Conservation (phyloP, 1,140 invertebrate genomes). For the Drosophila aff. region DNA sequence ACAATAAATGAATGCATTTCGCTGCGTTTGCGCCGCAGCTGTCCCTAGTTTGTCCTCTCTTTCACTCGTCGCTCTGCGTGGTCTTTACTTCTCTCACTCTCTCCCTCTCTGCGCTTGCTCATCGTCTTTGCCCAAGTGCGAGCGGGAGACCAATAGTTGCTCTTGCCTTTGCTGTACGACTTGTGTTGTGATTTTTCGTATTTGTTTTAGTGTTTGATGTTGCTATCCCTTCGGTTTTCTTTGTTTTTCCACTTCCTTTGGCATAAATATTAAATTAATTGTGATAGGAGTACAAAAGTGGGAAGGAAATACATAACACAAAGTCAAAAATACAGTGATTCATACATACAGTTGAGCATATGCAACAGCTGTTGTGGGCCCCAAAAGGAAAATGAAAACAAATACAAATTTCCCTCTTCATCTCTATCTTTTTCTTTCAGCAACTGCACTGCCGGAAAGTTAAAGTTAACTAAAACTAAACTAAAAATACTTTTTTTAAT, state of each 20-base stretch:
- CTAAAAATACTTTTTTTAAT: conserved; percentile 22
- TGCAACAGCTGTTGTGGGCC: conserved; percentile 59
- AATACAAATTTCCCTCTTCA: conserved; percentile 16
- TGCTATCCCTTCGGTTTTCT: conserved; percentile 1
- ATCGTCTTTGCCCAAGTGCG: conserved; percentile 7
- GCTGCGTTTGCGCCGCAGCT: conserved; percentile 50
- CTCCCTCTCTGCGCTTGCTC: conserved; percentile 27
- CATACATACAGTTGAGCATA: neutral
- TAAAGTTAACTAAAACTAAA: conserved; percentile 11
- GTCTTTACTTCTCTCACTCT: conserved; percentile 7
- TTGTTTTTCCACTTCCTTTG: conserved; percentile 1
- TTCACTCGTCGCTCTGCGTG: conserved; percentile 9
- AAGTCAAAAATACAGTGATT: neutral
- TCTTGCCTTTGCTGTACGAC: conserved; percentile 11
- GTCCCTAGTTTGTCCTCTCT: neutral
- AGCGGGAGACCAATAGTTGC: conserved; percentile 24
- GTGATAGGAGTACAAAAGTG: neutral
- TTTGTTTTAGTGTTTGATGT: conserved; percentile 29
- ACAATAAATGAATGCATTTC: conserved; percentile 45
- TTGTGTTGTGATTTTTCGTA: conserved; percentile 37
- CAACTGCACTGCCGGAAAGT: conserved; percentile 6
- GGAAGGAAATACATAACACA: neutral
- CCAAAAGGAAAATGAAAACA: conserved; percentile 11
- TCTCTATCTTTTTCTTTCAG: conserved; percentile 13
- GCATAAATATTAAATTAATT: neutral